phyloP scores from a whole-genome alignment of 2,113 vertebrate species.

The Ahaetulla prasina region DNA sequence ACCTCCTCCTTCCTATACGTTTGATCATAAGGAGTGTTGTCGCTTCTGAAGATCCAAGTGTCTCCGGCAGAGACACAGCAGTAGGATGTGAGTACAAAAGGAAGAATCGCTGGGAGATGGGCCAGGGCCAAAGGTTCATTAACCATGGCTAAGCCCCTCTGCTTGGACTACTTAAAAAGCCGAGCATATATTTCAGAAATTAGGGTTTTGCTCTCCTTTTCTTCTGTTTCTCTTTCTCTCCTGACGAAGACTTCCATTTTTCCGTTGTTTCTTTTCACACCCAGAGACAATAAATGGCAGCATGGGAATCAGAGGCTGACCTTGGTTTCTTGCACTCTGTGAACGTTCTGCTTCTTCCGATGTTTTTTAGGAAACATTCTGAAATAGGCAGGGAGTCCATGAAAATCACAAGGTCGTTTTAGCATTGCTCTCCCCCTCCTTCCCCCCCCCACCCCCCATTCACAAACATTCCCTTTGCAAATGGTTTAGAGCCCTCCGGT shows the following conservation, averaged over 20 bases:
- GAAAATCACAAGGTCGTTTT: background rate
- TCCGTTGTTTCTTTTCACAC: background rate
- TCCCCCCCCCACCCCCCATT: conserved; percentile 13
- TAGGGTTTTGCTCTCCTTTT: conserved; percentile 20
- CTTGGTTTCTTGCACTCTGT: background rate
- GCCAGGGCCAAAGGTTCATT: conserved; percentile 61
- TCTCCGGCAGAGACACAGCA: conserved; percentile 54
- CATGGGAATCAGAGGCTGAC: background rate
- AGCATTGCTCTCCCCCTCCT: background rate
- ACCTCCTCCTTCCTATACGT: background rate
- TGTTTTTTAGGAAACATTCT: background rate
- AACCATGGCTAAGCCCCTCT: conserved; percentile 47
- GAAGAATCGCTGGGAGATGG: conserved; percentile 62
- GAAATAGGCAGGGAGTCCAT: background rate
- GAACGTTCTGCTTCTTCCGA: background rate
- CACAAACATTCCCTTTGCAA: background rate
- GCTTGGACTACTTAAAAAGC: conserved; percentile 41
- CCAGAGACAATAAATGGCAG: background rate
- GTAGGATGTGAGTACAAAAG: conserved; percentile 70
- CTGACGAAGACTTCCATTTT: conserved; percentile 52
- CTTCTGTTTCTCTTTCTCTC: conserved; percentile 18
- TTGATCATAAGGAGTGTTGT: conserved; percentile 54
- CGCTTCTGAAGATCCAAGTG: conserved; percentile 60
- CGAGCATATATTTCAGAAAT: conserved; percentile 57
- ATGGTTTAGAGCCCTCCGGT: background rate